Evolutionary conservation across 2,113 vertebrate species (phyloP).

Genomic region (Grus americana): DNA sequence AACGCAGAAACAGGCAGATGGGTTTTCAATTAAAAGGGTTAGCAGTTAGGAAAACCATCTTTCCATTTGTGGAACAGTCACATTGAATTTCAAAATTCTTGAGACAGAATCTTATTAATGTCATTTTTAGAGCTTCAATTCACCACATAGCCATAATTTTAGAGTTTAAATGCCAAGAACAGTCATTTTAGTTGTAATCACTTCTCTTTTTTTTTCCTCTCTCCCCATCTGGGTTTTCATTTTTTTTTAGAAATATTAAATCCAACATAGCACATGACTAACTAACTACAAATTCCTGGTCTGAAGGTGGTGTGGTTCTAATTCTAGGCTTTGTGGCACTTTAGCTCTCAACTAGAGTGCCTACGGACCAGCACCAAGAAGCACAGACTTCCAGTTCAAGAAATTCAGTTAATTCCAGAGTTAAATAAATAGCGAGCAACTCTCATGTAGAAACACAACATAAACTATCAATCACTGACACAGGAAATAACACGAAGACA

Average conservation of each 20-base stretch:
- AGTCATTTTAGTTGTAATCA: background rate
- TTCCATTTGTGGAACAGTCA: background rate
- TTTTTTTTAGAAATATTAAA: background rate
- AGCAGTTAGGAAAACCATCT: background rate
- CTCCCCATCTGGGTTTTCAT: background rate
- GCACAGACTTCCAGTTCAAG: background rate
- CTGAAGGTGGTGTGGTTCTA: background rate
- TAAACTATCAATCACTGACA: constrained; percentile 30
- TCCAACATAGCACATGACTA: background rate
- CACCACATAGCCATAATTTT: background rate
- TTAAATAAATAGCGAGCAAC: background rate
- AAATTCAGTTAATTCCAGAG: background rate
- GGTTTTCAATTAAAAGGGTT: constrained; percentile 20
- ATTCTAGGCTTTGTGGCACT: background rate
- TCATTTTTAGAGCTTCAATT: background rate
- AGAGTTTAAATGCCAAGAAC: constrained; percentile 1
- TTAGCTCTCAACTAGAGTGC: background rate
- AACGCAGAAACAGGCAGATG: background rate
- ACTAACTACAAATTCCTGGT: background rate
- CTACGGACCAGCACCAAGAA: background rate
- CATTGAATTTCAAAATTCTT: background rate
- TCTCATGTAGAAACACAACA: constrained; percentile 27
- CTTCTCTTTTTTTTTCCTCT: background rate
- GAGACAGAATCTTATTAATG: background rate
- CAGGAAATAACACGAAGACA: constrained; percentile 29